Base-by-base conservation (phyloP, 2,888 invertebrate species). In the Pycnomerus fuliginosus region DNA sequence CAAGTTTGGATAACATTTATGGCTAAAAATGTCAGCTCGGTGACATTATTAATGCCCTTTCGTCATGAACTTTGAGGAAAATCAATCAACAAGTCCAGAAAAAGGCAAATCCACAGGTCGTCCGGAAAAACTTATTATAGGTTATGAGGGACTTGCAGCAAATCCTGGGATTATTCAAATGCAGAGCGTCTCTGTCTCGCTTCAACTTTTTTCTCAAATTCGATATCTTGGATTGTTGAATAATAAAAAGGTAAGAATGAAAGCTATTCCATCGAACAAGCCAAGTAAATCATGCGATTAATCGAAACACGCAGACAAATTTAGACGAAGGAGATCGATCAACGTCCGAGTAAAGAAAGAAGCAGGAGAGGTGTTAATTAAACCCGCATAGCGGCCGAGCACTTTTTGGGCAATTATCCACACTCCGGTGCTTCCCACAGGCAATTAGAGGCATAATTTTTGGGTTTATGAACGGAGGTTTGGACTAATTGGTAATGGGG, bases 301-400 rank as follows among this genome's bases (percentile, higher is more conserved):
- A 45, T 40, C 40, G 45, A 41, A 45, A 45, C 44, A 44, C 33
- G 44, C 39, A 44, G 28, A 37, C 37, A 27, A 37, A 37, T 37
- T 44, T 33, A 38, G 38, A 44, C 17, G 30, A 34, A 22, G 24
- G 31, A 38, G 39, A 45, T 45, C 45, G 45, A 45, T 45, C 45
- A 44, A 38, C 16, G 44, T 44, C 44, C 28, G 30, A 27, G 24
- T 24, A 35, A 24, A 25, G 31, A 29, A 17, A 25, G 25, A 25
- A 8, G 25, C 20, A n/a, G n/a, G n/a, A n/a, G n/a, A n/a, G n/a
- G n/a, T n/a, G n/a, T n/a, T n/a, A n/a, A n/a, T n/a, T n/a, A n/a
- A n/a, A n/a, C n/a, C n/a, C n/a, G n/a, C n/a, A n/a, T n/a, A n/a
- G n/a, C n/a, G n/a, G n/a, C n/a, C n/a, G n/a, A n/a, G n/a, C n/a